Conservation (phyloP, 2,797 vertebrate genomes). For the Channa striata region DNA sequence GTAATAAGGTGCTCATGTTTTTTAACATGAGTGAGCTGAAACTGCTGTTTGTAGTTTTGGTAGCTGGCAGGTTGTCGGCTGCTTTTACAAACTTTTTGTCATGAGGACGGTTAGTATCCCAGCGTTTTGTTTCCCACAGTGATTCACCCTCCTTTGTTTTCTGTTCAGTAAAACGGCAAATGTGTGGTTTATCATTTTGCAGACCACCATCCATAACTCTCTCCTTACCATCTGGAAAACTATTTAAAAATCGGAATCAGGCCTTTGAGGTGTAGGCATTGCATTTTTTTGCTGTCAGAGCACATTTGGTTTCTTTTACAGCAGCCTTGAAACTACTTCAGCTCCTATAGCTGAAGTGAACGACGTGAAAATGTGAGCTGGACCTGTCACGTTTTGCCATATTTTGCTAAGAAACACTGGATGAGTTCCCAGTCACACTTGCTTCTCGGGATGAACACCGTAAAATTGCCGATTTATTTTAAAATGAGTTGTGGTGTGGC, state of each 20-base stretch:
- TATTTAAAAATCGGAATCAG: constrained; percentile 53
- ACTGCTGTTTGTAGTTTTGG: constrained; percentile 31
- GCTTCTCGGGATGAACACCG: constrained; percentile 8
- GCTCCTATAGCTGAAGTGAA: constrained; percentile 17
- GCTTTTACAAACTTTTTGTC: background rate
- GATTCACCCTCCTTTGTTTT: background rate
- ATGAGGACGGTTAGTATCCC: background rate
- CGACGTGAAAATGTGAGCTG: constrained; percentile 15
- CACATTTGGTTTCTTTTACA: constrained; percentile 54
- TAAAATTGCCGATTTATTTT: constrained; percentile 58
- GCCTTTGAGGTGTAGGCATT: constrained; percentile 26
- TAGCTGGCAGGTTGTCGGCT: background rate
- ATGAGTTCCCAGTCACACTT: constrained; percentile 13
- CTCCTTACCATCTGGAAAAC: constrained; percentile 56
- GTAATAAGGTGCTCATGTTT: no score
- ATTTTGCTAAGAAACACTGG: constrained; percentile 17
- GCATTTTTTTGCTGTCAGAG: constrained; percentile 50
- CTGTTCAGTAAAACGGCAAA: constrained; percentile 16
- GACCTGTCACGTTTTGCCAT: constrained; percentile 10
- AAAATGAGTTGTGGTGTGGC: constrained; percentile 44
- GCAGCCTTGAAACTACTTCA: constrained; percentile 39
- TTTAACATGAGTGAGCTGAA: no score
- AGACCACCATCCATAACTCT: constrained; percentile 23
- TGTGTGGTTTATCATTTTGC: constrained; percentile 21
- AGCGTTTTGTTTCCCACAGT: constrained; percentile 4